A percentile compares a stretch with the other conserved stretches of the same genome.
Evolutionary conservation across 2,797 vertebrate genomes (phyloP).

Genomic region (Notolabrus celidotus): DNA sequence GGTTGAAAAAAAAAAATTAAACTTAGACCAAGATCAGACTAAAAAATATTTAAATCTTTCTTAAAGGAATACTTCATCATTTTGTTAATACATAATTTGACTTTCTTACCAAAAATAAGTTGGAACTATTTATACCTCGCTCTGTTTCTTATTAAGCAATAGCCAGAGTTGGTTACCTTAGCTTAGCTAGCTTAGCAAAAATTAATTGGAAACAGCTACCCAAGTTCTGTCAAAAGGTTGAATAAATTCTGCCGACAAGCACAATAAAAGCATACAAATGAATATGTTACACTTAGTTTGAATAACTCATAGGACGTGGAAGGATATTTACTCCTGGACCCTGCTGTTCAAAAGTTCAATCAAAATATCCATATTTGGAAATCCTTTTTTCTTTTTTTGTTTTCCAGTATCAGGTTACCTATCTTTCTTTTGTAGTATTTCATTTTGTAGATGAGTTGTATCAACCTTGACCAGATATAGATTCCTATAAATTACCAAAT

Average conservation of each 20-base stretch:
- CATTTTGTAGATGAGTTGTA: no score
- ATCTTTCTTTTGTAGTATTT: no score
- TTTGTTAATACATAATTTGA: neutral
- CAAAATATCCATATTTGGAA: no score
- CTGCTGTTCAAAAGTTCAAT: no score
- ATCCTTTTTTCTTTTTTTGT: no score
- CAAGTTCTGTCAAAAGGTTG: neutral
- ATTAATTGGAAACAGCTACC: neutral
- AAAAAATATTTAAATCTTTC: neutral
- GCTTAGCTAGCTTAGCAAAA: neutral
- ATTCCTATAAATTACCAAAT: no score
- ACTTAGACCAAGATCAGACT: constrained; percentile 7
- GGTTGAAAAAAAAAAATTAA: neutral
- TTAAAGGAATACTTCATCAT: constrained; percentile 6
- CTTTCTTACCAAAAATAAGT: neutral
- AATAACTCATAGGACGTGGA: neutral
- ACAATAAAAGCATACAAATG: neutral
- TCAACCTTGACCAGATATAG: no score
- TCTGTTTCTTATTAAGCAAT: neutral
- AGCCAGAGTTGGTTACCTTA: neutral
- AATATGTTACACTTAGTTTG: neutral
- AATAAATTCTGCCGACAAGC: neutral
- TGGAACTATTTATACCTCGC: constrained; percentile 1
- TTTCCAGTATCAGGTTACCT: no score
- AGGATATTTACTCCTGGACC: no score